phyloP scores from a whole-genome alignment of 2,113 vertebrate genomes.

The Cyanoderma ruficeps region DNA sequence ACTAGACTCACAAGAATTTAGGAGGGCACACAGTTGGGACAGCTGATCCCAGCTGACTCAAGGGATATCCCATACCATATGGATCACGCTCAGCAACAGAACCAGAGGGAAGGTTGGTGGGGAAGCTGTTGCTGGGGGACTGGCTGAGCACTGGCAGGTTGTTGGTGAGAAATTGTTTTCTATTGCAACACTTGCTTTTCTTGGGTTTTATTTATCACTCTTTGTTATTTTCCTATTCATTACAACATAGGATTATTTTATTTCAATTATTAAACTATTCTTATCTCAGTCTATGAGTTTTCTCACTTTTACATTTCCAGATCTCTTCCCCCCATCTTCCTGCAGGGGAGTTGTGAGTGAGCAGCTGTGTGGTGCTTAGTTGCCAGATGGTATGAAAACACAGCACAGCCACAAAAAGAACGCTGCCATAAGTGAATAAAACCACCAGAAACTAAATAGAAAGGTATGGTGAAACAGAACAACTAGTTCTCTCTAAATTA shows the following conservation, averaged over 20 bases:
- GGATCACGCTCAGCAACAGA: not conserved
- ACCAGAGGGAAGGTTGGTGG: not conserved
- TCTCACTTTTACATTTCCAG: not conserved
- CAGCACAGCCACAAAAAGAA: not conserved
- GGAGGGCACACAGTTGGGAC: not conserved
- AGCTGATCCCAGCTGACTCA: not conserved
- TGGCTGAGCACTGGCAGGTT: not conserved
- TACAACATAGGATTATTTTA: not conserved
- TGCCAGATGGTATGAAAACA: not conserved
- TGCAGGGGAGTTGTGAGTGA: not conserved
- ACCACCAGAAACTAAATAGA: not conserved
- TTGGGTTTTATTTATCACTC: not conserved
- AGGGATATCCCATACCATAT: not conserved
- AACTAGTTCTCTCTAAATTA: not conserved
- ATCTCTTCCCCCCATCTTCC: not conserved
- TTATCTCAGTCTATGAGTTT: not conserved
- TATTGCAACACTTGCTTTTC: not conserved
- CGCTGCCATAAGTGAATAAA: not conserved
- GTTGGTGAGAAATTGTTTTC: not conserved
- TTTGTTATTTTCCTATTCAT: not conserved
- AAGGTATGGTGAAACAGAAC: not conserved
- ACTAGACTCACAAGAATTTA: not conserved
- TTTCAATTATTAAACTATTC: not conserved
- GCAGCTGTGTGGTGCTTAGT: not conserved
- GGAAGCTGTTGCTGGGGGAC: not conserved